These are phyloP conservation scores for Xylota segnis DNA, from an alignment of 2,888 invertebrate species.

Conservation along the genomic window DNA sequence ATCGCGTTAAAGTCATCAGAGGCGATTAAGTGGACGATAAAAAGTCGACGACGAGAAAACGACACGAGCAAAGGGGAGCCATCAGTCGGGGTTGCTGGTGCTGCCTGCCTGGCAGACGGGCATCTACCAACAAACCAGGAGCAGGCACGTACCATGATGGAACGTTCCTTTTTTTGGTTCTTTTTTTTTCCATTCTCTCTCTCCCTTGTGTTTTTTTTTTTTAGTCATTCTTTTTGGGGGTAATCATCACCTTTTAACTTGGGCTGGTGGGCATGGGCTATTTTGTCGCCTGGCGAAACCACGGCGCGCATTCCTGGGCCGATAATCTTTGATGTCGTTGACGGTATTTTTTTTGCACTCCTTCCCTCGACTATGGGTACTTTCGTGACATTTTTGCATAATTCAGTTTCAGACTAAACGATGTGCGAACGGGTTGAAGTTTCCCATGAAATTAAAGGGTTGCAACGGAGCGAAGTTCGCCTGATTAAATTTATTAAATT, in stretches of 20 bases:
- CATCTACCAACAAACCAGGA: constrained; percentile 41
- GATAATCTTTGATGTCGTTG: constrained; percentile 57
- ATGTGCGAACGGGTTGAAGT: constrained; percentile 42
- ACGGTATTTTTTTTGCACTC: constrained; percentile 1
- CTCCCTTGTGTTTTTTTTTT: constrained; percentile 18
- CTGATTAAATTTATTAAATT: constrained; percentile 18
- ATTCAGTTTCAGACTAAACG: constrained; percentile 39
- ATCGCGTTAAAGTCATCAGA: constrained; percentile 73
- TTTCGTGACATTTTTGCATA: constrained; percentile 41
- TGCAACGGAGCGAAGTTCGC: not conserved
- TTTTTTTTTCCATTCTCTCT: constrained; percentile 2
- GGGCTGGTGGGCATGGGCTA: constrained; percentile 49
- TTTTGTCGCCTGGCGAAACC: constrained; percentile 48
- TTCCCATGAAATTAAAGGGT: constrained; percentile 57
- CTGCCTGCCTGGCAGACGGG: constrained; percentile 18
- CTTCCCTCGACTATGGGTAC: not conserved
- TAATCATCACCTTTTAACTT: constrained; percentile 62
- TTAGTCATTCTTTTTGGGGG: constrained; percentile 49
- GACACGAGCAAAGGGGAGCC: constrained; percentile 17
- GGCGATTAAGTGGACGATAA: constrained; percentile 73
- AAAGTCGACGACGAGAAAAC: constrained; percentile 42
- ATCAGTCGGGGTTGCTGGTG: not conserved
- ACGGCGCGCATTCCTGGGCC: constrained; percentile 39
- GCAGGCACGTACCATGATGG: constrained; percentile 64
- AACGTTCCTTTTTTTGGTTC: constrained; percentile 16